Conservation (phyloP, 2,888 invertebrate genomes). For the Lutraria lutraria region DNA sequence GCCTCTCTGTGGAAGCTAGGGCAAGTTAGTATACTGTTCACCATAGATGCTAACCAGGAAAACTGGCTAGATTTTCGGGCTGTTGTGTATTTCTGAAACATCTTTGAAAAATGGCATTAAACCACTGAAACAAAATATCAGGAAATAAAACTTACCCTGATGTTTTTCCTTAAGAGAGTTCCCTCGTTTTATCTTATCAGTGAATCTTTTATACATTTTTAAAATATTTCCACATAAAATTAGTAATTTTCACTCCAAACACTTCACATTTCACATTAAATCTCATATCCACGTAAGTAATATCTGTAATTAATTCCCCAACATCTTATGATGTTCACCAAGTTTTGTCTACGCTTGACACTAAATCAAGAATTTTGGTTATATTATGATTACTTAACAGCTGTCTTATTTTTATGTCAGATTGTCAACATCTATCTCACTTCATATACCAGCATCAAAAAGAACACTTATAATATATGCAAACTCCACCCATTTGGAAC, state of each 20-base stretch:
- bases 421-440: conserved; percentile 6
- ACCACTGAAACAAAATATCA: too few relatives aligned
- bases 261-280: not conserved
- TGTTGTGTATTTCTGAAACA: too few relatives aligned
- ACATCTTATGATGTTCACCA: not conserved
- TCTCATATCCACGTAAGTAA: not conserved
- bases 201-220: conserved; percentile 15
- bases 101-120: too few relatives aligned
- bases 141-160: not conserved
- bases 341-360: not conserved
- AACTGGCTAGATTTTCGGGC: too few relatives aligned
- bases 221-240: not conserved
- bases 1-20: too few relatives aligned
- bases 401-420: conserved; percentile 6
- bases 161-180: conserved; percentile 2
- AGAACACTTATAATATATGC: not conserved
- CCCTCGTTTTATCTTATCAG: not conserved
- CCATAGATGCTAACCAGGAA: too few relatives aligned
- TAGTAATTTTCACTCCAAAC: not conserved
- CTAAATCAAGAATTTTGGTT: not conserved
- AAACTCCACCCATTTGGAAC: conserved; percentile 12
- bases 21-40: too few relatives aligned
- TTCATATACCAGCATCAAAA: not conserved
- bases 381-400: not conserved
- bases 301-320: not conserved